Evolutionary conservation across 1,140 invertebrate species (phyloP).

Genomic region (Heliconius himera): DNA sequence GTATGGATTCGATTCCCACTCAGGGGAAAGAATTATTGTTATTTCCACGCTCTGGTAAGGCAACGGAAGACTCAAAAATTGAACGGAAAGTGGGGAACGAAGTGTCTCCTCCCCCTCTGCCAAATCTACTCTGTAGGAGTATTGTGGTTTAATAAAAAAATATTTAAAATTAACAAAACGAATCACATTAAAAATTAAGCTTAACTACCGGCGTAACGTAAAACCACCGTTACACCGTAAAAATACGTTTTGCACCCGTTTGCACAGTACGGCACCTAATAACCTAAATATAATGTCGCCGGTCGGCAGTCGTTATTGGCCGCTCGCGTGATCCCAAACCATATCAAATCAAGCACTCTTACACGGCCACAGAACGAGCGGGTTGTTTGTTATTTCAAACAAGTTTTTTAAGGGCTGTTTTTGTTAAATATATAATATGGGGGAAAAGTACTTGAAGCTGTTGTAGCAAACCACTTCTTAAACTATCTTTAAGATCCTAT

Average conservation of each 20-base stretch:
- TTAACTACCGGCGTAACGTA: slow-evolving; percentile 1
- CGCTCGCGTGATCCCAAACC: slow-evolving; percentile 49
- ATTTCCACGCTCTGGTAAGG: too few species aligned
- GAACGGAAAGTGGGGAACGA: too few species aligned
- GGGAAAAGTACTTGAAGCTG: too few species aligned
- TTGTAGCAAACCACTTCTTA: too few species aligned
- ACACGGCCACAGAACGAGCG: slow-evolving; percentile 32
- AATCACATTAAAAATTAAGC: neutral
- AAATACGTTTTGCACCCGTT: slow-evolving; percentile 7
- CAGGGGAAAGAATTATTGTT: too few species aligned
- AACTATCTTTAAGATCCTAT: too few species aligned
- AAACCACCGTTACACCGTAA: neutral
- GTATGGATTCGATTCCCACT: too few species aligned
- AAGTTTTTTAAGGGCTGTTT: neutral
- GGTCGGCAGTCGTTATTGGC: slow-evolving; percentile 43
- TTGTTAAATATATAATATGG: neutral
- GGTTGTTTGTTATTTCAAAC: neutral
- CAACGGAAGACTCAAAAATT: too few species aligned
- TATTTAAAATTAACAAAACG: neutral
- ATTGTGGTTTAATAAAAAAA: neutral
- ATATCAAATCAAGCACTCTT: slow-evolving; percentile 46
- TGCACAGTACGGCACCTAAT: slow-evolving; percentile 39
- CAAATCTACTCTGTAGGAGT: too few species aligned
- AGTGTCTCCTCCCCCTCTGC: too few species aligned
- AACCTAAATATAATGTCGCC: slow-evolving; percentile 52